Base-by-base conservation (phyloP, 1,140 invertebrate species). In the Lordiphosa collinella region DNA sequence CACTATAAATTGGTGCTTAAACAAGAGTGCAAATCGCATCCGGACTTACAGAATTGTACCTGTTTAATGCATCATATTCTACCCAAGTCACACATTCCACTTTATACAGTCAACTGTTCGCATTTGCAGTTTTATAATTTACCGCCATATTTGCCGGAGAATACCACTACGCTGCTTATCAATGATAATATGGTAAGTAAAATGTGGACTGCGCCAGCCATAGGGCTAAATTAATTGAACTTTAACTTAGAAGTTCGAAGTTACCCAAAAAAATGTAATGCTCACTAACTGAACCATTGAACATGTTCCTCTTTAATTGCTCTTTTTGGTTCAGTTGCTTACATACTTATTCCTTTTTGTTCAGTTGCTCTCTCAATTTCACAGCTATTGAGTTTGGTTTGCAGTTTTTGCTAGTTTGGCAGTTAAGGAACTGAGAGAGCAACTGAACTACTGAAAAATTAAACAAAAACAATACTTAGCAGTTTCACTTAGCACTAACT, bases 1-100 rank as follows among this genome's bases (percentile, higher is more conserved):
- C 82, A 91, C 66, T 91, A 91, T 68, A 90, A 91, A 52, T 86
- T 90, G 84, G 92, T 92, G 8, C 50, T 88, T 3, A 71, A 64
- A 37, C 61, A 43, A 8, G 70, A 79, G n/a, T 88, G 82, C 8
- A 51, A 71, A 22, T 69, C 69, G 0, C 70, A 87, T 60, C 37
- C 48, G 9, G 86, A 89, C 53, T 37, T 89, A 4, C 56, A 41
- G 13, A 86, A 89, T 53, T 88, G 84, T 48, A 73, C 68, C 11
- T 86, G 80, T 58, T 47, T 68, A 5, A 73, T 89, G 76, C 75
- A 70, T 49, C 78, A 78, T 46, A 70, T 88, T 51, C 49, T 70
- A 48, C 59, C 73, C 61, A 71, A 89, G 74, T 71, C 89, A 25
- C 48, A 58, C 52, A 64, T 72, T 92, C 94, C 87, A 51, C 91